Evolutionary conservation across 2,888 invertebrate genomes (phyloP).

Genomic region (Drosophila ustulata): DNA sequence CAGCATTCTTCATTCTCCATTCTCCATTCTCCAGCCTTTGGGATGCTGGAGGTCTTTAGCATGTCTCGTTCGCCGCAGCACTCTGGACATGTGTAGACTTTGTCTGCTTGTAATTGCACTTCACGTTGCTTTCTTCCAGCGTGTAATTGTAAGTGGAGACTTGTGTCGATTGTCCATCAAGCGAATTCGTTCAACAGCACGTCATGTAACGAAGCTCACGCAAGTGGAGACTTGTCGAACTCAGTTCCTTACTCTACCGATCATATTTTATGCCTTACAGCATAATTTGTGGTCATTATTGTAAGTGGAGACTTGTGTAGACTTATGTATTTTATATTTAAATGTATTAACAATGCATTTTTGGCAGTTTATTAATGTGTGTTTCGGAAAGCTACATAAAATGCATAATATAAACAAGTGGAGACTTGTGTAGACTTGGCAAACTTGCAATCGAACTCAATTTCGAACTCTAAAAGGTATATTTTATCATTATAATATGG

Average conservation of each 20-base stretch:
- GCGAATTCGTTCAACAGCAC: not conserved
- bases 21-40: constrained; percentile 3
- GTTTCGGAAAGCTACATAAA: not conserved
- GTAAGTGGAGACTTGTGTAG: constrained; percentile 8
- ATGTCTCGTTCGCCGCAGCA: not conserved
- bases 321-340: not conserved
- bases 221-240: not conserved
- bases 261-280: not conserved
- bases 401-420: not conserved
- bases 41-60: constrained; percentile 9
- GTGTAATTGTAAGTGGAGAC: not conserved
- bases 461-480: no score
- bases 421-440: not conserved
- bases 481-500: not conserved
- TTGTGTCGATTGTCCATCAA: not conserved
- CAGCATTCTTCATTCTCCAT: constrained; percentile 2
- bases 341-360: not conserved
- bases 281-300: no score
- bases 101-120: not conserved
- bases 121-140: not conserved
- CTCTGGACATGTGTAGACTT: constrained; percentile 23
- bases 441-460: not conserved
- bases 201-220: not conserved
- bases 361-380: no score
- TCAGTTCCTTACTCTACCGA: not conserved